These are phyloP conservation scores for Drosophila gaucha DNA, from an alignment of 2,888 invertebrate genomes.

Conservation along the genomic window DNA sequence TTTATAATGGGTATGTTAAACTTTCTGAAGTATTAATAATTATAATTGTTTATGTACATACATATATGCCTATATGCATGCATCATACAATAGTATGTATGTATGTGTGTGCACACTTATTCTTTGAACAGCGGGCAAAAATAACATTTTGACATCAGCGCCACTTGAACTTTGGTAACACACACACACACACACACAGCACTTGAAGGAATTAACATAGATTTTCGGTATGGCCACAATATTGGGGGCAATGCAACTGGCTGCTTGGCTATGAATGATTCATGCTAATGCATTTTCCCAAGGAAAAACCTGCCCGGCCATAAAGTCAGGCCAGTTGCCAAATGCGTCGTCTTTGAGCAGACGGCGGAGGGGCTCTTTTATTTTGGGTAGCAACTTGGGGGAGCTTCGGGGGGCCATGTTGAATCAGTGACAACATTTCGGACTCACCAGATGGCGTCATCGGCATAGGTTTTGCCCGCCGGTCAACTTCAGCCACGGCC, in stretches of 20 bases:
- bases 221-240: constrained; percentile 49
- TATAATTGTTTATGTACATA: not conserved
- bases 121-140: constrained; percentile 2
- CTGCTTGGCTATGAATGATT: constrained; percentile 54
- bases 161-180: constrained; percentile 62
- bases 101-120: not conserved
- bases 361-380: constrained; percentile 1
- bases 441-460: constrained; percentile 68
- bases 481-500: constrained; percentile 22
- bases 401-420: constrained; percentile 11
- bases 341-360: constrained; percentile 48
- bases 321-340: constrained; percentile 53
- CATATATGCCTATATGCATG: not conserved
- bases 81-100: not conserved
- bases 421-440: constrained; percentile 62
- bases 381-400: not conserved
- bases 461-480: constrained; percentile 46
- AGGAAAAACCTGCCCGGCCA: constrained; percentile 64
- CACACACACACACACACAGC: constrained; percentile 3
- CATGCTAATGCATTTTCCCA: constrained; percentile 70
- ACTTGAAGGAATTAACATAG: constrained; percentile 61
- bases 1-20: not conserved
- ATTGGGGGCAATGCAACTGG: constrained; percentile 46
- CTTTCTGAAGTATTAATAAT: constrained; percentile 3
- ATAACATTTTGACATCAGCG: constrained; percentile 33